Evolutionary conservation across 2,113 vertebrate species (phyloP).

Genomic region (Takifugu bimaculatus): DNA sequence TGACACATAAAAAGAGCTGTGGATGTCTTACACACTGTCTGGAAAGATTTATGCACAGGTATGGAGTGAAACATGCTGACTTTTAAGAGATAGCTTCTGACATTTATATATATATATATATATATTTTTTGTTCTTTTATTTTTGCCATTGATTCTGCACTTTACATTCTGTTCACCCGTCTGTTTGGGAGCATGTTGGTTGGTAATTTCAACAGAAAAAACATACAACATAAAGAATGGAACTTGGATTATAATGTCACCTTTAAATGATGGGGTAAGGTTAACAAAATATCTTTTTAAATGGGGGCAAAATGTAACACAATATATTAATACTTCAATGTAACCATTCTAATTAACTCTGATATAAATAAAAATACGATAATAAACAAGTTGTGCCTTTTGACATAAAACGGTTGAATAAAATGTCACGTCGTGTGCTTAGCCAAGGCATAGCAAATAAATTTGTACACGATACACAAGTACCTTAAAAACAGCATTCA

Average conservation of each 20-base stretch:
- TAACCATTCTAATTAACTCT: constrained; percentile 66
- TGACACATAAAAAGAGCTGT: constrained; percentile 56
- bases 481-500: constrained; percentile 40
- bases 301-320: constrained; percentile 19
- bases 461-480: constrained; percentile 55
- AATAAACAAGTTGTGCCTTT: constrained; percentile 69
- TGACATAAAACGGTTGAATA: constrained; percentile 74
- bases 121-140: too few relatives aligned
- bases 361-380: constrained; percentile 74
- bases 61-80: constrained; percentile 8
- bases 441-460: constrained; percentile 54
- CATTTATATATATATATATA: constrained; percentile 22
- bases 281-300: background rate
- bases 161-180: constrained; percentile 29
- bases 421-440: constrained; percentile 49
- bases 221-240: too few relatives aligned
- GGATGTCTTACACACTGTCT: constrained; percentile 42
- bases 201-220: background rate
- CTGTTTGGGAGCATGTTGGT: constrained; percentile 15
- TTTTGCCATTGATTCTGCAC: constrained; percentile 5
- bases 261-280: constrained; percentile 3
- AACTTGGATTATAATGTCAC: too few relatives aligned
- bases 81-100: constrained; percentile 22
- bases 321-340: constrained; percentile 71
- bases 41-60: constrained; percentile 45